These are phyloP conservation scores for Cheilosia vernalis DNA, from an alignment of 2,888 invertebrate species.

Conservation along the genomic window DNA sequence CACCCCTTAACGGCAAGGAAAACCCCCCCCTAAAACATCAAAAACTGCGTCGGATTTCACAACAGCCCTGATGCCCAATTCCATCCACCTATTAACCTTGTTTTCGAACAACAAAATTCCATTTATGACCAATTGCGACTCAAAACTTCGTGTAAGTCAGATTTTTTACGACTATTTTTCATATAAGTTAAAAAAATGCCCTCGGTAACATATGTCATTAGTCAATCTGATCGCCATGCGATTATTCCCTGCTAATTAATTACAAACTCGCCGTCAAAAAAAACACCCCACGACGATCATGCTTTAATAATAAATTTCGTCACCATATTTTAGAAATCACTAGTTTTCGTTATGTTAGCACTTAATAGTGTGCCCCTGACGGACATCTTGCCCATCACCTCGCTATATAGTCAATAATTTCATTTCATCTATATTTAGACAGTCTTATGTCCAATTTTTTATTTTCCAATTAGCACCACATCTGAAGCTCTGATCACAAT, in stretches of 20 bases:
- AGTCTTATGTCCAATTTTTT: neutral
- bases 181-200: conserved; percentile 6
- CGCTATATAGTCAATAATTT: neutral
- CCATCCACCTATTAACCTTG: neutral
- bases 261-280: conserved; percentile 4
- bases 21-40: too few relatives aligned
- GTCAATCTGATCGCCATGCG: conserved; percentile 4
- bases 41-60: too few relatives aligned
- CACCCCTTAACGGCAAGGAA: too few relatives aligned
- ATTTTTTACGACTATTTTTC: neutral
- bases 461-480: conserved; percentile 32
- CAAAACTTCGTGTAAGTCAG: conserved; percentile 1
- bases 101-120: neutral
- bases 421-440: conserved; percentile 23
- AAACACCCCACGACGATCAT: conserved; percentile 19
- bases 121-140: conserved; percentile 12
- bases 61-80: too few relatives aligned
- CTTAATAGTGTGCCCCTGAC: neutral
- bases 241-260: conserved; percentile 40
- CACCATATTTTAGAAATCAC: conserved; percentile 33
- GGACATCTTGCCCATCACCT: conserved; percentile 11
- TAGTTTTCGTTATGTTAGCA: conserved; percentile 6
- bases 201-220: conserved; percentile 37
- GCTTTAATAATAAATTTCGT: conserved; percentile 44
- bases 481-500: conserved; percentile 48